Base-by-base conservation (phyloP, 2,888 invertebrate genomes). In the Parasteatoda lunata region DNA sequence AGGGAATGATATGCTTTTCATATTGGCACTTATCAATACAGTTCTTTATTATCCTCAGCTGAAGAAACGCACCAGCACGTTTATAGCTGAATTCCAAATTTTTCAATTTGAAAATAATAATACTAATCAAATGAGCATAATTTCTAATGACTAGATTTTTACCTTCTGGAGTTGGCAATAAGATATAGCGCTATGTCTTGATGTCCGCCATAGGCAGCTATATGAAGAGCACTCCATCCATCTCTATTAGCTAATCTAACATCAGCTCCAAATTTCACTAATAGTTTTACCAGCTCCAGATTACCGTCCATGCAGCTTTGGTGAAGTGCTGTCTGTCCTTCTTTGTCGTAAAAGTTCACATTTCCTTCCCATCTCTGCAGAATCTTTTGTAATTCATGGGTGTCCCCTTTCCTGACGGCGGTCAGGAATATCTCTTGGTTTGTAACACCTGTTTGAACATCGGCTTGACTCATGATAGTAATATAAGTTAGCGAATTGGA, bases 211-310 rank as follows among this genome's bases (percentile, higher is more conserved):
- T 91, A 92, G 5, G 91, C 91, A 0, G 92, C 92, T n/a, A 92
- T 91, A 88, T 90, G 90, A 15, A 90, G 80, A 13, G 90, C 90
- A 69, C 91, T 91, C 92, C 92, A 92, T 3, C 92, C 92, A 88
- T 92, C 92, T 9, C 91, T 89, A 89, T 92, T 92, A 7, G 92
- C 92, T 83, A 92, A 90, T 72, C 91, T 90, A 4, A 91, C 91
- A 89, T 92, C 92, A 3, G 92, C 92, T 15, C 92, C 92, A 84
- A 91, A 92, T 89, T 91, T 90, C 76, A 92, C 91, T 81, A 92
- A 90, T n/a, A 92, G 89, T 90, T 92, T 92, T 76, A 92, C 92
- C 52, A 92, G 90, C 89, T 92, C 92, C 69, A 92, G 90, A 88
- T 92, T 91, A 3, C 92, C 92, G 69, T 91, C 91, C 83, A 91